Conservation (phyloP, 2,797 vertebrate genomes). For the Galagoides demidoff region DNA sequence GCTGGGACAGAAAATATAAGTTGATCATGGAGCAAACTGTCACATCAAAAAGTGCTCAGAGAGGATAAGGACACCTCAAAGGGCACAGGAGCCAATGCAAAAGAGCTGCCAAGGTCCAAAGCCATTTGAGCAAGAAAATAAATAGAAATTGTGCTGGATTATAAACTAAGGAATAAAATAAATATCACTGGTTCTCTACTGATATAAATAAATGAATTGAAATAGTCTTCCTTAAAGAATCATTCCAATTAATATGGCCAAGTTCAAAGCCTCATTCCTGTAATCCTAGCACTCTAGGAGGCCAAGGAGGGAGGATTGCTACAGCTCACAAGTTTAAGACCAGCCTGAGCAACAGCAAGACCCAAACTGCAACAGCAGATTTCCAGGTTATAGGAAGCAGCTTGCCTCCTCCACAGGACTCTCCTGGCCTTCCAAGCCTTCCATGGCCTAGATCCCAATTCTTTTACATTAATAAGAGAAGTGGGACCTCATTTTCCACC, state of each 20-base stretch:
- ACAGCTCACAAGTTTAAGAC: too few relatives aligned
- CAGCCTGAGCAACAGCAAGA: too few relatives aligned
- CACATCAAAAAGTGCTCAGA: not conserved
- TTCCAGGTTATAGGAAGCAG: not conserved
- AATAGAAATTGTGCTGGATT: not conserved
- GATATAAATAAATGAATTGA: not conserved
- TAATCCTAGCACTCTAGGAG: too few relatives aligned
- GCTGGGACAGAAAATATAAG: not conserved
- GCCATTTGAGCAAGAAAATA: not conserved
- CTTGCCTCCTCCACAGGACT: not conserved
- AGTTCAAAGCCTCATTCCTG: too few relatives aligned
- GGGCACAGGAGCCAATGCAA: not conserved
- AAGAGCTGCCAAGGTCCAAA: not conserved
- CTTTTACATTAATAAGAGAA: not conserved
- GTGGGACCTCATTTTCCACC: not conserved
- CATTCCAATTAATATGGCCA: not conserved
- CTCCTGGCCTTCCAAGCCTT: not conserved
- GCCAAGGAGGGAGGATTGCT: too few relatives aligned
- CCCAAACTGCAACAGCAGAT: too few relatives aligned
- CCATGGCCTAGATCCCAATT: not conserved
- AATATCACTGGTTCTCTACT: not conserved
- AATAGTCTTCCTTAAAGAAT: not conserved
- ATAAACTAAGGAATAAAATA: not conserved
- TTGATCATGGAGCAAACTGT: not conserved
- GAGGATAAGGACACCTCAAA: not conserved